Evolutionary conservation across 2,888 invertebrate species (phyloP).

Genomic region (Ischnus inquisitorius): DNA sequence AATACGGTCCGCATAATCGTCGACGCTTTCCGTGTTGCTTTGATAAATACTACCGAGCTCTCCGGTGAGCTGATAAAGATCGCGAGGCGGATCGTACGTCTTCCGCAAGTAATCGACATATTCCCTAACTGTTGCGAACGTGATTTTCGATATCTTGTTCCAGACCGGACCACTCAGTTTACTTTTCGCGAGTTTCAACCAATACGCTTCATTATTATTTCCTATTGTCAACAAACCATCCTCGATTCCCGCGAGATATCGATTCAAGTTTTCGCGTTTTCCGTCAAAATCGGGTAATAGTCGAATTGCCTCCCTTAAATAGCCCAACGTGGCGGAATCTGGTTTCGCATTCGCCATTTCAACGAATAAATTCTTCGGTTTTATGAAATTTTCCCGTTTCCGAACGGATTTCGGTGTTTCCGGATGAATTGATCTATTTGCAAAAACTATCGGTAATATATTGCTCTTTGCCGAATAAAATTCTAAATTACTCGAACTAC

Average conservation of each 20-base stretch:
- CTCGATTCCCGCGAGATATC: conserved; percentile 18
- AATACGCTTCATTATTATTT: background rate
- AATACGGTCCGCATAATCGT: conserved; percentile 27
- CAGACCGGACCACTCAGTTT: conserved; percentile 14
- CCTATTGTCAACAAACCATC: conserved; percentile 6
- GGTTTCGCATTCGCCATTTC: no score
- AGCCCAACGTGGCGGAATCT: background rate
- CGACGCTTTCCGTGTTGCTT: background rate
- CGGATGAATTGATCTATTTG: no score
- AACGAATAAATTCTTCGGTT: background rate
- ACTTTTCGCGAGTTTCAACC: background rate
- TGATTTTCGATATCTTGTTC: conserved; percentile 24
- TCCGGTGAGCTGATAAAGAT: conserved; percentile 19
- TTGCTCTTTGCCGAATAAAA: no score
- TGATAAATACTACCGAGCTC: conserved; percentile 22
- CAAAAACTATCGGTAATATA: no score
- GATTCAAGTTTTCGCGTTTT: conserved; percentile 15
- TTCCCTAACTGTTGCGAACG: conserved; percentile 3
- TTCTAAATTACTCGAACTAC: no score
- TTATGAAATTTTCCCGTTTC: background rate
- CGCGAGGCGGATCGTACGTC: no score
- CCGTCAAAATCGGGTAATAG: conserved; percentile 28
- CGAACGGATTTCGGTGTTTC: background rate
- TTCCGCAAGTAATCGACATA: background rate
- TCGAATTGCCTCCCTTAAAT: background rate